A percentile compares a stretch with the other conserved stretches of the same genome.
These are phyloP conservation scores for Lipophrys pholis DNA, from an alignment of 2,113 vertebrate species.

Conservation along the genomic window DNA sequence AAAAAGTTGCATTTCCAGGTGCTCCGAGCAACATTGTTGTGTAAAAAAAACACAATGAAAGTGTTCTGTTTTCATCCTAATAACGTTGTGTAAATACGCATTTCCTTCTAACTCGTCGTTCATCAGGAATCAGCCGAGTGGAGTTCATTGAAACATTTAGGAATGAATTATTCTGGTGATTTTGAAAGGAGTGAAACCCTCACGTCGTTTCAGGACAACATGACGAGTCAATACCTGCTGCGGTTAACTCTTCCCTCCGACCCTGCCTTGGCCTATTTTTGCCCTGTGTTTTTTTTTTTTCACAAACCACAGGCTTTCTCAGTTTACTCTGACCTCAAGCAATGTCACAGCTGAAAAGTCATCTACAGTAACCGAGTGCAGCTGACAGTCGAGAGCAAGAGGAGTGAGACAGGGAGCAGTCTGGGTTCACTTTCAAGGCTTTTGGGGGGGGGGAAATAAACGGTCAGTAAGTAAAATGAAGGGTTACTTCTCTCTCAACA, in stretches of 20 bases:
- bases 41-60: too few species aligned
- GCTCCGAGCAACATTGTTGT: too few species aligned
- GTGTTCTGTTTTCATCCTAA: too few species aligned
- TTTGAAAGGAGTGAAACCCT: background rate
- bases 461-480: background rate
- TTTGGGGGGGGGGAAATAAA: too few species aligned
- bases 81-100: too few species aligned
- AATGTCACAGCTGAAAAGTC: conserved; percentile 19
- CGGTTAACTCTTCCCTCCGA: background rate
- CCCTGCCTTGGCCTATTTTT: conserved; percentile 19
- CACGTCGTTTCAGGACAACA: background rate
- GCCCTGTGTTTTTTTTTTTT: conserved; percentile 6
- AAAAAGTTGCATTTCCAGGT: too few species aligned
- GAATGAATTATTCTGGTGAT: too few species aligned
- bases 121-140: too few species aligned
- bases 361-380: conserved; percentile 21
- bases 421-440: conserved; percentile 3
- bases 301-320: conserved; percentile 41
- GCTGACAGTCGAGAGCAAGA: background rate
- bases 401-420: background rate
- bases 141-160: too few species aligned
- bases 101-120: too few species aligned
- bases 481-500: background rate
- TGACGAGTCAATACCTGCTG: background rate
- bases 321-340: conserved; percentile 31